A percentile compares a stretch with the other conserved stretches of the same genome.
Conservation (phyloP, 1,140 invertebrate species). For the Adelges cooleyi region DNA sequence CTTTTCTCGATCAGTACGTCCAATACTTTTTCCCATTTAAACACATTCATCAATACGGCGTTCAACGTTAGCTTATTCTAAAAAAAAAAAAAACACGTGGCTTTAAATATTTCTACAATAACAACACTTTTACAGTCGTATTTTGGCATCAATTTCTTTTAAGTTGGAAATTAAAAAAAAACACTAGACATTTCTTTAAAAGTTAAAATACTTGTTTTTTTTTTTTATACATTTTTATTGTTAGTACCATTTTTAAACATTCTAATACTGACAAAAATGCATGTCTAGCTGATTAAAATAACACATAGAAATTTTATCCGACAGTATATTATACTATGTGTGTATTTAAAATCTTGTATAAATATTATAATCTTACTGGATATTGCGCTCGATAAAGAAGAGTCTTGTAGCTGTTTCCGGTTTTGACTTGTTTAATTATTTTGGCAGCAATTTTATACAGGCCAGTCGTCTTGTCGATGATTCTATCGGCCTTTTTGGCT, state of each 20-base stretch:
- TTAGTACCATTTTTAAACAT: no score
- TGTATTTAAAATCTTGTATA: no score
- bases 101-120: no score
- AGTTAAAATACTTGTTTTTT: no score
- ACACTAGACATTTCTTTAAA: no score
- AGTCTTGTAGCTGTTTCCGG: constrained; percentile 58
- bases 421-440: constrained; percentile 51
- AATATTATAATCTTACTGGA: constrained; percentile 41
- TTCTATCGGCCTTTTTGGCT: neutral
- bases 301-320: no score
- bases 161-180: no score
- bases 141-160: neutral
- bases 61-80: constrained; percentile 60
- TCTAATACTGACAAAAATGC: no score
- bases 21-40: constrained; percentile 53
- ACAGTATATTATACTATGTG: no score
- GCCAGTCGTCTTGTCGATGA: constrained; percentile 44
- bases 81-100: constrained; percentile 41
- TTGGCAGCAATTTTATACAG: constrained; percentile 60
- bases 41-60: constrained; percentile 57
- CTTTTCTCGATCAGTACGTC: constrained; percentile 50
- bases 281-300: no score
- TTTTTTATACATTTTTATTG: no score
- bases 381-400: constrained; percentile 57
- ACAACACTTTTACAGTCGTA: neutral